Base-by-base conservation (phyloP, 2,888 invertebrate species). In the Thumatha senex region DNA sequence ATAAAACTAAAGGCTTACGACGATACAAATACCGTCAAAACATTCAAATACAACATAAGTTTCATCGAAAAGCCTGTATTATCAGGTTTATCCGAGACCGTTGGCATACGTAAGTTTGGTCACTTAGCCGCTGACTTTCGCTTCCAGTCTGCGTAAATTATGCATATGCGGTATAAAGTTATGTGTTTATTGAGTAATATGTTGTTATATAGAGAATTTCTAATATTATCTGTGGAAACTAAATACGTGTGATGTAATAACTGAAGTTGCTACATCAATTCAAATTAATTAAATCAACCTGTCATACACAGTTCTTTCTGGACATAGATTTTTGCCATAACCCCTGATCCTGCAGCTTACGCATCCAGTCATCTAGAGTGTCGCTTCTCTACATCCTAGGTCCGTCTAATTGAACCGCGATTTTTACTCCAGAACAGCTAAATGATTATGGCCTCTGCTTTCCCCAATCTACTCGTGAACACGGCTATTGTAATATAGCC, bases 71-170 rank as follows among this genome's bases (percentile, higher is more conserved):
- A 54, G 34, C 18, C 13, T 12, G 46, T 24, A 42, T 42, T 45
- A 52, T 45, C 42, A 24, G n/a, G 14, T 31, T 41, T 29, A n/a
- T 36, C 14, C 0, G 29, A 48, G n/a, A n/a, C n/a, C n/a, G n/a
- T 41, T n/a, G 18, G 63, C 48, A 65, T 54, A 44, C 30, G 24
- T 57, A 57, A 61, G 36, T 58, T 56, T 51, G 66, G 53, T 40
- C 14, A 29, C 33, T 34, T 36, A 53, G 42, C 31, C 52, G 43
- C 29, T 40, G 45, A 47, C 63, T 66, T 63, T 66, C 65, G 56
- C 66, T 55, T 54, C 33, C 41, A 29, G 47, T 47, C 46, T 43
- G 9, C 18, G 18, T 63, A 58, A 57, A 58, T 53, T 63, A 66
- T 58, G 50, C 40, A 54, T 45, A 50, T 38, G 44, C 38, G 24